Evolutionary conservation across 2,888 invertebrate genomes (phyloP), one percentile per base, ranked within the genome.

Genomic region (Cylindroiulus punctatus): DNA sequence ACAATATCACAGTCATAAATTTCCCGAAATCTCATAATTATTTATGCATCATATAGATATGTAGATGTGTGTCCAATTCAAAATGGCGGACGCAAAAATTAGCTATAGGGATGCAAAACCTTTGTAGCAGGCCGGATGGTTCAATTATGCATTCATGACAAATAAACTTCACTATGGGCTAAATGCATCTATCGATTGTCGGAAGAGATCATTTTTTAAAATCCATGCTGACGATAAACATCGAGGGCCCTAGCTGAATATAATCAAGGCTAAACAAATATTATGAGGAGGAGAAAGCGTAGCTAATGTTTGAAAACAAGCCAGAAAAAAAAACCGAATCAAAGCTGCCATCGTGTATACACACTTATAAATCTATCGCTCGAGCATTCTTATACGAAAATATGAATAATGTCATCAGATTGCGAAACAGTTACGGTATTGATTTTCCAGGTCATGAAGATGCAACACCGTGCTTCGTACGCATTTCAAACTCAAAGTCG

Each of bases 191-290:
- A 52, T 52, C 52, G 52, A 52, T 52, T 52, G 52, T 52, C 52
- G 17, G 44, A 44, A 52, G 10, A 19, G 52, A 52, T 52, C 52
- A 19, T 3, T 52, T 52, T 52, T 52, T 52, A 52, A 52, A 52
- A 52, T 52, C 52, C 52, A n/a, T 10, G 52, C n/a, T 17, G 17
- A 52, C 19, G 52, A 52, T 52, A 52, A 52, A 52, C n/a, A 52
- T 52, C 19, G n/a, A n/a, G 52, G n/a, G 17, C 17, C n/a, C 52
- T 5, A 17, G 52, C 52, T 10, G 52, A 52, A 52, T 52, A 52
- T 52, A 52, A 52, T 52, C 52, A 52, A n/a, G 52, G 52, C 52
- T 52, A n/a, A 52, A 52, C 52, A 17, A 52, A 52, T 52, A 52
- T 52, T 52, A 19, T 19, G 52, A 52, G 19, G n/a, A 52, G 52